Percentiles rank a stretch among this genome's conserved stretches.
Conservation (phyloP, 2,797 vertebrate species). For the Pelodytes ibericus region DNA sequence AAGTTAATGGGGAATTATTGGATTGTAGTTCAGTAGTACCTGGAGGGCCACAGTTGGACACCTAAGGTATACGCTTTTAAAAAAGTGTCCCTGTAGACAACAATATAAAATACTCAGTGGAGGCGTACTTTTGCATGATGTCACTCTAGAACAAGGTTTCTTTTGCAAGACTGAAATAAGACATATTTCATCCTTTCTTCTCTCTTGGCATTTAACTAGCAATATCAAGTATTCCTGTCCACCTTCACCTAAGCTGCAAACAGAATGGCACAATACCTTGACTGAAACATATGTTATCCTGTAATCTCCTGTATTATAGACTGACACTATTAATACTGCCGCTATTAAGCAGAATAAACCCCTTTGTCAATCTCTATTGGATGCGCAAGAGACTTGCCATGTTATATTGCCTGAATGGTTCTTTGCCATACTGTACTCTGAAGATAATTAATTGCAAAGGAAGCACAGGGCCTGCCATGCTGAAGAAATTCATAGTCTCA, state of each 20-base stretch:
- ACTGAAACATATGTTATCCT: background rate
- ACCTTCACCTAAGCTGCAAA: background rate
- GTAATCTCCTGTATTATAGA: background rate
- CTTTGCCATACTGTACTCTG: slow-evolving; percentile 32
- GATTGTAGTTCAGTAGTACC: too few species aligned
- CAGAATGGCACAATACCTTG: background rate
- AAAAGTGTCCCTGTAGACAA: too few species aligned
- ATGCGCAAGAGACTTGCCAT: slow-evolving; percentile 26
- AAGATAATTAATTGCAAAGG: slow-evolving; percentile 46
- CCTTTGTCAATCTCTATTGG: slow-evolving; percentile 15
- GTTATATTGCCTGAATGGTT: slow-evolving; percentile 16
- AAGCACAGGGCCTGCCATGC: slow-evolving; percentile 31
- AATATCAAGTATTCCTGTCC: too few species aligned
- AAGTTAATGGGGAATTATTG: too few species aligned
- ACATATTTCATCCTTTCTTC: too few species aligned
- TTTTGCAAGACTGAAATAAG: too few species aligned
- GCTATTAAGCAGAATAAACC: slow-evolving; percentile 27
- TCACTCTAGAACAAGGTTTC: too few species aligned
- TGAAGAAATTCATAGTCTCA: slow-evolving; percentile 20
- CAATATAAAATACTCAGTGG: too few species aligned
- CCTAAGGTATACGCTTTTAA: too few species aligned
- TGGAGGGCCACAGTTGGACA: too few species aligned
- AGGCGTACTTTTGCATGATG: too few species aligned
- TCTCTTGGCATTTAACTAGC: too few species aligned
- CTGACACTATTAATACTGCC: slow-evolving; percentile 22